Conservation (phyloP, 2,888 invertebrate species). For the Epicampocera succincta region DNA sequence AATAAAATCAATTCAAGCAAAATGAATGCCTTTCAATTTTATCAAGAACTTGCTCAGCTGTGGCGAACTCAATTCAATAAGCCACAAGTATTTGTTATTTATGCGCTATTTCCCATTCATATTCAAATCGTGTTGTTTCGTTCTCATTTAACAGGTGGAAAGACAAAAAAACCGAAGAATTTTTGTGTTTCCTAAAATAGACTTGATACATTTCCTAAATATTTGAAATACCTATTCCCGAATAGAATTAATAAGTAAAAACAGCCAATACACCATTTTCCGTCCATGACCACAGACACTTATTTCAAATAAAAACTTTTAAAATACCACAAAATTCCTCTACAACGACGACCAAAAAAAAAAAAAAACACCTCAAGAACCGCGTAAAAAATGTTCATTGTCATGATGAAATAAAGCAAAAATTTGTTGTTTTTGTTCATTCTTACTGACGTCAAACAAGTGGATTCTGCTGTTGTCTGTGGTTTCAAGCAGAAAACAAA, state of each 20-base stretch:
- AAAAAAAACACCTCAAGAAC: neutral
- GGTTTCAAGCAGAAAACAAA: neutral
- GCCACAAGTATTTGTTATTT: slow-evolving; percentile 1
- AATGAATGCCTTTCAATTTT: neutral
- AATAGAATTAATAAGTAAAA: neutral
- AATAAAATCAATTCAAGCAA: too few species aligned
- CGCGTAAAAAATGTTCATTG: slow-evolving; percentile 17
- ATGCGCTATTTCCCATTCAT: slow-evolving; percentile 18
- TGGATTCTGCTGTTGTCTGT: neutral
- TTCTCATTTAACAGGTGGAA: slow-evolving; percentile 17
- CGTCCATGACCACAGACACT: slow-evolving; percentile 64
- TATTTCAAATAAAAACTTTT: slow-evolving; percentile 10
- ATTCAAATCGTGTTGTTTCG: neutral
- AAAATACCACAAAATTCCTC: slow-evolving; percentile 35
- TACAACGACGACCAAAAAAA: neutral
- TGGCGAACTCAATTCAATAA: too few species aligned
- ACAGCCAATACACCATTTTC: slow-evolving; percentile 5
- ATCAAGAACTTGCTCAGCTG: neutral
- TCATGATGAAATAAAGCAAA: slow-evolving; percentile 2
- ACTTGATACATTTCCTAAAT: neutral
- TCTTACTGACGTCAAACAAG: slow-evolving; percentile 22
- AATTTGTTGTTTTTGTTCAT: neutral
- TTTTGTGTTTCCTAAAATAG: slow-evolving; percentile 5
- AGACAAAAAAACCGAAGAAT: slow-evolving; percentile 1
- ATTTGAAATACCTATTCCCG: neutral